Conservation (phyloP, 2,888 invertebrate genomes). For the Nematopogon swammerdamellus region DNA sequence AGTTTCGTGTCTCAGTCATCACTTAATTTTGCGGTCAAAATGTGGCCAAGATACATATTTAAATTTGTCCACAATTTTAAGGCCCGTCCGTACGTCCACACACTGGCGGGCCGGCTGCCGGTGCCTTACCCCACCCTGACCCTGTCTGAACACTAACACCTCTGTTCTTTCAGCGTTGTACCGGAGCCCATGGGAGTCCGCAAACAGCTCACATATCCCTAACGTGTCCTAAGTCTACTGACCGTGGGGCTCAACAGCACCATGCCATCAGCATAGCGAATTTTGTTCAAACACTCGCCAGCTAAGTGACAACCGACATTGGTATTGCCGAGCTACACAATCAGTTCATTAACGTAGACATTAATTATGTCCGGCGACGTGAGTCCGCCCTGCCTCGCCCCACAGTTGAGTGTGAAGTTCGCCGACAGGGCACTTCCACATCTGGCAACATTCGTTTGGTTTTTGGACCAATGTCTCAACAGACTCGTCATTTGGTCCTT, state of each 20-base stretch:
- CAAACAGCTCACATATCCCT: conserved; percentile 2
- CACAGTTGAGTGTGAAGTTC: conserved; percentile 4
- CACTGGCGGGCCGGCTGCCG: not conserved
- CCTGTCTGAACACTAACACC: conserved; percentile 3
- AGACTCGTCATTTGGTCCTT: not conserved
- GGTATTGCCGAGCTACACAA: conserved; percentile 6
- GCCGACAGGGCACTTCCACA: conserved; percentile 4
- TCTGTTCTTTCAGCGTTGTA: conserved; percentile 4
- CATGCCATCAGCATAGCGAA: conserved; percentile 7
- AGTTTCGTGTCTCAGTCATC: not conserved
- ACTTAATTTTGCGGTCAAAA: not conserved
- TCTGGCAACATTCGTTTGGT: conserved; percentile 1
- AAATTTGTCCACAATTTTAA: too few relatives aligned
- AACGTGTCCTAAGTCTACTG: conserved; percentile 1
- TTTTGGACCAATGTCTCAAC: not conserved
- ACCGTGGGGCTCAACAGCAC: conserved; percentile 5
- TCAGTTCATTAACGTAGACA: conserved; percentile 6
- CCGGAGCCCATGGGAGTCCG: not conserved
- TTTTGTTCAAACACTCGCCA: conserved; percentile 2
- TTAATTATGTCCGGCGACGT: conserved; percentile 8
- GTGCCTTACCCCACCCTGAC: too few relatives aligned
- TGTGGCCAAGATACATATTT: not conserved
- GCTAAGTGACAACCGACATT: conserved; percentile 5
- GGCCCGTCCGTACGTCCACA: too few relatives aligned
- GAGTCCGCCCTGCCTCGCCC: conserved; percentile 10